Percentiles rank a stretch among this genome's conserved stretches.
Conservation (phyloP, 2,888 invertebrate genomes). For the Phortica okadai region DNA sequence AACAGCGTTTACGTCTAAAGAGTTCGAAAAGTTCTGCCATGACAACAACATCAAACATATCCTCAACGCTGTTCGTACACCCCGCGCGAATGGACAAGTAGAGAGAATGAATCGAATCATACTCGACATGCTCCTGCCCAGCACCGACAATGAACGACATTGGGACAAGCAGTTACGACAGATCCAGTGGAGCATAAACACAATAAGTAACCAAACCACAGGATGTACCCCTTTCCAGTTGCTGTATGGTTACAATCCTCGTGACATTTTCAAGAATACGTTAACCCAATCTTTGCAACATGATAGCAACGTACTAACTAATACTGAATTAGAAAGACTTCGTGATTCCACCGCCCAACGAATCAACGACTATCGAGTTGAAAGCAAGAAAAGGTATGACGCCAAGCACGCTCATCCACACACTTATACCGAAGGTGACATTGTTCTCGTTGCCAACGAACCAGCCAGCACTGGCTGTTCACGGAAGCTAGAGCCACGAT, state of each 20-base stretch:
- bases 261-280: background rate
- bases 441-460: constrained; percentile 30
- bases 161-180: background rate
- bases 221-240: background rate
- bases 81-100: constrained; percentile 45
- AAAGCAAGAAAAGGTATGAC: background rate
- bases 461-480: constrained; percentile 28
- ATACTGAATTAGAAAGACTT: background rate
- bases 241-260: background rate
- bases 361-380: background rate
- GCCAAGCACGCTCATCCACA: constrained; percentile 4
- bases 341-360: background rate
- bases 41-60: constrained; percentile 50
- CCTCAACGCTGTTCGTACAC: constrained; percentile 49
- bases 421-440: background rate
- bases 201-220: background rate
- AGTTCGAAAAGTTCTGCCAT: constrained; percentile 46
- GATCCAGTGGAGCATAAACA: constrained; percentile 16
- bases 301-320: background rate
- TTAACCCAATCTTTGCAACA: background rate
- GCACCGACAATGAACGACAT: background rate
- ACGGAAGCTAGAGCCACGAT: constrained; percentile 35
- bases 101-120: constrained; percentile 17
- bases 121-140: constrained; percentile 3
- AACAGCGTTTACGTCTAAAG: constrained; percentile 31